These are phyloP conservation scores for Camponotus fellah DNA, from an alignment of 2,888 invertebrate species.

Conservation along the genomic window DNA sequence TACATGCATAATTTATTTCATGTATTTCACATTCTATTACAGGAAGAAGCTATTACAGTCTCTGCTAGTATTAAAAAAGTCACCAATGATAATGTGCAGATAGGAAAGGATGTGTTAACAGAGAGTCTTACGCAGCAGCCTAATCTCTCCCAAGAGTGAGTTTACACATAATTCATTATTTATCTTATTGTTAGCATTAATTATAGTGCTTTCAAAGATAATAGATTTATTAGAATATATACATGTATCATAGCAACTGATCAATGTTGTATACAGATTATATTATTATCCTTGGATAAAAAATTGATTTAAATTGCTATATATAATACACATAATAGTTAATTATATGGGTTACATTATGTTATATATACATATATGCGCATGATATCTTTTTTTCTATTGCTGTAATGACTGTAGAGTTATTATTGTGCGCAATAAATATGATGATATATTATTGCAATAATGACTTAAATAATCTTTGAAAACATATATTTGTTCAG, in stretches of 20 bases:
- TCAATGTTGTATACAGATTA: background rate
- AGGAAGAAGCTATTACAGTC: conserved; percentile 63
- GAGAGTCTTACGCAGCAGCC: conserved; percentile 82
- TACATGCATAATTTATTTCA: background rate
- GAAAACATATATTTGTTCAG: background rate
- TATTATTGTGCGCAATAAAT: background rate
- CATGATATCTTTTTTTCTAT: background rate
- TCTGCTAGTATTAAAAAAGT: conserved; percentile 57
- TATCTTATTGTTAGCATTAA: background rate
- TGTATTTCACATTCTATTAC: conserved; percentile 22
- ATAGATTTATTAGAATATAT: background rate
- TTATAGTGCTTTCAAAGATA: background rate
- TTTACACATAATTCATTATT: conserved; percentile 38
- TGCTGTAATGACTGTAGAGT: background rate
- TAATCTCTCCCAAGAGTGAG: conserved; percentile 84
- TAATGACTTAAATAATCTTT: background rate
- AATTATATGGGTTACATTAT: background rate
- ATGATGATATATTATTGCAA: background rate
- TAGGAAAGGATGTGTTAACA: conserved; percentile 73
- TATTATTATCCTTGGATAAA: background rate
- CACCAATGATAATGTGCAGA: conserved; percentile 55
- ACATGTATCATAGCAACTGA: background rate
- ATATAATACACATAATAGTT: background rate
- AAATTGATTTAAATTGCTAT: background rate
- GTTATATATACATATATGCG: background rate